Evolutionary conservation across 2,888 invertebrate species (phyloP), one percentile per base, ranked within the genome.

Genomic region (Listrodromus nycthemerus): DNA sequence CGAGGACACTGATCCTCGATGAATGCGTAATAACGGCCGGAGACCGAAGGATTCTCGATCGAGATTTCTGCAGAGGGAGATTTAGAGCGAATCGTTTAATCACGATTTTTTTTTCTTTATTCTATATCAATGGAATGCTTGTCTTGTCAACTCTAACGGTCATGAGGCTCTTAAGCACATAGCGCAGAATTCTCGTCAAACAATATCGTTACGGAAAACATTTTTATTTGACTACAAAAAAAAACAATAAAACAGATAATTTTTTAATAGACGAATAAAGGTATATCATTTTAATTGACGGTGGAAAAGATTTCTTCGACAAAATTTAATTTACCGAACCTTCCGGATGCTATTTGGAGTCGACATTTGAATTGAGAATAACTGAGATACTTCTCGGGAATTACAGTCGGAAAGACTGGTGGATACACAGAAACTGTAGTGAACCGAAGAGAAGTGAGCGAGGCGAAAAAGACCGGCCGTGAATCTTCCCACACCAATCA

Each of bases 401-500:
- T 78, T 78, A 41, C 63, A 33, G 66, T 30, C 52, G 52, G 45
- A n/a, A 80, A 74, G 37, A 45, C 21, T 19, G n/a, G 30, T 21
- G 33, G 37, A 24, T 41, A 27, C 41, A 19, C 41, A 71, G 66
- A 48, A 79, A 58, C 45, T 65, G 30, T 73, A 80, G 37, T 27
- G 65, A 76, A 65, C 13, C 21, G 27, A 66, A 58, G 24, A 33
- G 58, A 63, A 77, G 67, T 78, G 69, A 86, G 86, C 86, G 87
- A 87, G 87, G 85, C 85, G 88, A 86, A 85, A 86, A 83, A 85
- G 88, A 91, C 90, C 88, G 89, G 85, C 88, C 89, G 89, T 88
- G 89, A 89, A 91, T 91, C 92, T 93, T 92, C 92, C 92, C 92
- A 92, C 92, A 93, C 91, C 92, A 93, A 93, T 93, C 92, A 92